A percentile compares a stretch with the other conserved stretches of the same genome.
phyloP scores from a whole-genome alignment of 2,797 vertebrate species.

The Delichon dasypus region DNA sequence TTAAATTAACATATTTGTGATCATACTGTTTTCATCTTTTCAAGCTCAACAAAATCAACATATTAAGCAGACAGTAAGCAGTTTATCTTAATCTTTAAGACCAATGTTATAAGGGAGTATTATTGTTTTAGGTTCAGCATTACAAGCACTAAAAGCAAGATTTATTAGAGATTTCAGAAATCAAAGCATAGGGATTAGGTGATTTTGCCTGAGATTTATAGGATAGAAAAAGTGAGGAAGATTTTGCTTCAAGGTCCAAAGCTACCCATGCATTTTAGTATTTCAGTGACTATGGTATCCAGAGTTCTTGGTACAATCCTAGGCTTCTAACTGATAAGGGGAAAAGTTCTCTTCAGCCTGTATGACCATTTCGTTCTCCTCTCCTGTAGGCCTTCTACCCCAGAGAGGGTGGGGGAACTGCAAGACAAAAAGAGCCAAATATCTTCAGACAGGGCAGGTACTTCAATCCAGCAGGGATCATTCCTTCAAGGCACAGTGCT shows the following conservation, averaged over 20 bases:
- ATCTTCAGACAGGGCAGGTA: background rate
- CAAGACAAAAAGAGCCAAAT: background rate
- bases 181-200: background rate
- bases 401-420: background rate
- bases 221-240: background rate
- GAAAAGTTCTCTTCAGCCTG: background rate
- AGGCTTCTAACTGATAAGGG: background rate
- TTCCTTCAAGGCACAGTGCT: background rate
- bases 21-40: background rate
- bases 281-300: background rate
- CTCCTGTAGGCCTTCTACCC: background rate
- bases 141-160: background rate
- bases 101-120: background rate
- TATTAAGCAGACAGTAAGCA: background rate
- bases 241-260: background rate
- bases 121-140: background rate
- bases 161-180: conserved; percentile 20
- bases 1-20: conserved; percentile 16
- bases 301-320: background rate
- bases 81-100: conserved; percentile 33
- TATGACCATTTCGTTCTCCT: background rate
- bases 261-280: background rate
- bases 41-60: background rate
- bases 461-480: background rate
- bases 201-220: conserved; percentile 7